Percentiles rank a stretch among this genome's conserved stretches.
Evolutionary conservation across 2,113 vertebrate species (phyloP).

Genomic region (Rhabdornis inornatus): DNA sequence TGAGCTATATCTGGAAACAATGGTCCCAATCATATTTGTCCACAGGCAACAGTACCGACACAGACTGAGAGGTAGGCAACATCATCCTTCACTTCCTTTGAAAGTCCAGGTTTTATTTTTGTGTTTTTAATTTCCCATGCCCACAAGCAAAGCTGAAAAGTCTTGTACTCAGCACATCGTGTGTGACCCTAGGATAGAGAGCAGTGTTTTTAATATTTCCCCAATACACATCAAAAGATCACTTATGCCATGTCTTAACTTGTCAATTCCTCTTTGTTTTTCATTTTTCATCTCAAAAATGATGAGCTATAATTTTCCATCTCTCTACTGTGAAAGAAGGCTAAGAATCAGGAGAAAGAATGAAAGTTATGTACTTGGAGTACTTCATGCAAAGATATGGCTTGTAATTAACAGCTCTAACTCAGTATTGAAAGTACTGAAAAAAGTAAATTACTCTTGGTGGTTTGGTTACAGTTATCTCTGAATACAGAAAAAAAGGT

Average conservation of each 20-base stretch:
- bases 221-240: neutral
- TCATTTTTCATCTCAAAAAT: neutral
- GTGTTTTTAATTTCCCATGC: neutral
- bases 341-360: neutral
- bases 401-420: neutral
- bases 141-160: neutral
- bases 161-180: neutral
- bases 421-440: neutral
- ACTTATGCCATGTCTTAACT: neutral
- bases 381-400: neutral
- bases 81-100: neutral
- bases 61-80: neutral
- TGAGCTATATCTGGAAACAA: neutral
- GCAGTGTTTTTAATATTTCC: neutral
- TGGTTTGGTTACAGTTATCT: neutral
- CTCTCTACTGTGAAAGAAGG: neutral
- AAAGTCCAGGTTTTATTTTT: neutral
- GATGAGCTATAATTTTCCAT: neutral
- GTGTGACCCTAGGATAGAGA: neutral
- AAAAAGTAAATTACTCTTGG: neutral
- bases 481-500: neutral
- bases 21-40: neutral
- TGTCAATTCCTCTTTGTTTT: neutral
- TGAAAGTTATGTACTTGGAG: neutral
- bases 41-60: neutral